Percentiles rank a stretch among this genome's conserved stretches.
Conservation (phyloP, 2,888 invertebrate species). For the Epiblema foenella region DNA sequence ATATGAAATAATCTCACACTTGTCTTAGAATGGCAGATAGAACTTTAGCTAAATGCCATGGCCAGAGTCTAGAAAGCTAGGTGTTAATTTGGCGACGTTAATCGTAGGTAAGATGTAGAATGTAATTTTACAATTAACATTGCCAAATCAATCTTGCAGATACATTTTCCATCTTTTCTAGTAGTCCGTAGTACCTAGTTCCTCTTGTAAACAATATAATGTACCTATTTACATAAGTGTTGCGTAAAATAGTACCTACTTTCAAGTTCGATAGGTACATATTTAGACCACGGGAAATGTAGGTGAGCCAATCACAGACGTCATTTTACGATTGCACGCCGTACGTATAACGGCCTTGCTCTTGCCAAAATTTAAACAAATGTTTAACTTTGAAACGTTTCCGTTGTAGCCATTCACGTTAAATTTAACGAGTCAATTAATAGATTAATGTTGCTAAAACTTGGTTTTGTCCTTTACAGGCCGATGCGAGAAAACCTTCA, state of each 20-base stretch:
- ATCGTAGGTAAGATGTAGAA: too few species aligned
- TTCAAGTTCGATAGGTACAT: background rate
- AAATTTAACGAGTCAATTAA: slow-evolving; percentile 6
- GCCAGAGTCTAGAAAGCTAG: background rate
- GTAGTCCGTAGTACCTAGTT: background rate
- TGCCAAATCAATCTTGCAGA: background rate
- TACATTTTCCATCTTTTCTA: background rate
- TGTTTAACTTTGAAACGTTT: slow-evolving; percentile 34
- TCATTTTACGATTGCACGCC: slow-evolving; percentile 36
- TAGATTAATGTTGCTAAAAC: slow-evolving; percentile 16
- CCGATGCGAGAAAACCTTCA: slow-evolving; percentile 89
- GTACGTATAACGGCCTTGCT: slow-evolving; percentile 34
- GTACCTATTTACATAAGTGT: background rate
- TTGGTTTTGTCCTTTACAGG: slow-evolving; percentile 76
- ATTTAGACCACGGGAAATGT: slow-evolving; percentile 11
- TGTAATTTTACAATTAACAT: background rate
- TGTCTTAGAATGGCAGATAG: background rate
- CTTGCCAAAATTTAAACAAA: slow-evolving; percentile 42
- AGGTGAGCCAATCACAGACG: slow-evolving; percentile 21
- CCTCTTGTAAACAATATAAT: background rate
- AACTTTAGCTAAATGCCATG: background rate
- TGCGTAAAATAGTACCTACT: background rate
- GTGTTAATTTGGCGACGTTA: too few species aligned
- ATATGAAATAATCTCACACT: background rate
- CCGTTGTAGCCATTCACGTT: slow-evolving; percentile 20